Base-by-base conservation (phyloP, 2,888 invertebrate species). In the Agrilus mali region DNA sequence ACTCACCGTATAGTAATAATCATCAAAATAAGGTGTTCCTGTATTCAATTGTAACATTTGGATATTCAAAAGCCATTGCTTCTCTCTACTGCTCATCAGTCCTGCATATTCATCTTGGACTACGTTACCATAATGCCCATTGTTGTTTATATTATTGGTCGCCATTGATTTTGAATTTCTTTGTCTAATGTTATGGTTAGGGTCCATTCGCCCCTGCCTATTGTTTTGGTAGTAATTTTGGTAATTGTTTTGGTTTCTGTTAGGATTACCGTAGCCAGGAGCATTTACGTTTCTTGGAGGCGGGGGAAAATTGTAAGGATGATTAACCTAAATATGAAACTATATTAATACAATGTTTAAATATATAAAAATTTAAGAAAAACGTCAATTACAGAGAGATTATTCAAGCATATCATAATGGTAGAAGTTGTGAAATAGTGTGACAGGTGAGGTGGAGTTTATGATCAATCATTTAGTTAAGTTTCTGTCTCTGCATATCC, bases 1-100 rank as follows among this genome's bases (percentile, higher is more conserved):
- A 65, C 74, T 69, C 56, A 88, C 93, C 35, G 90, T 90, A 59
- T 87, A 96, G 61, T 98, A 98, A 64, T 89, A 98, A 66, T 98
- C 98, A 61, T 97, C 95, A 55, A 93, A 81, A 64, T 92, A 93
- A 0, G 97, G 96, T 47, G 95, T 92, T 41, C 90, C 93, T 0
- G 92, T 90, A 60, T 93, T 90, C 1, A 96, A 73, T 60, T 96
- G 96, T 47, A 94, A 66, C 63, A 94, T 71, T 64, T 97, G 97
- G 53, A 98, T 96, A 61, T 92, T 93, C 50, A 94, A 80, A 10
- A 98, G 71, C 93, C 96, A 96, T 54, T 95, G 93, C 57, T 95
- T 94, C 64, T 98, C 97, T 22, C 88, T 76, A 50, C 78, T 78
- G 12, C 87, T 87, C 97, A 98, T 97, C 10, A 97, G 71, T 1